These are phyloP conservation scores for Mycetomoellerius zeteki DNA, from an alignment of 1,140 invertebrate genomes.

Conservation along the genomic window DNA sequence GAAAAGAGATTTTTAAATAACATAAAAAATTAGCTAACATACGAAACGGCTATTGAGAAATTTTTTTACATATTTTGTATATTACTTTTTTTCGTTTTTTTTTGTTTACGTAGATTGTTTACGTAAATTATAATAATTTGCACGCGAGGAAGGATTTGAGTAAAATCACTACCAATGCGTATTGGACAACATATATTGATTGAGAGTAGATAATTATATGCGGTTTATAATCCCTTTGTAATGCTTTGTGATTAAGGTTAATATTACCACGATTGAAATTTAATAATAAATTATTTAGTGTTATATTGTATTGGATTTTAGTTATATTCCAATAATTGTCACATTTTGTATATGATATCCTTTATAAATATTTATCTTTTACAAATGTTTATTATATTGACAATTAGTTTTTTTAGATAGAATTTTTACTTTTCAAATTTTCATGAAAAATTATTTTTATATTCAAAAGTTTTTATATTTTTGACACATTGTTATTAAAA, in stretches of 20 bases:
- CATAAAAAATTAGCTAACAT: too few relatives aligned
- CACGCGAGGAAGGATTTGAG: not conserved
- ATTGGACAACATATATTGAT: slow-evolving; percentile 37
- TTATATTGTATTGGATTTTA: not conserved
- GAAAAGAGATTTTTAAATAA: not conserved
- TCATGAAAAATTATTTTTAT: not conserved
- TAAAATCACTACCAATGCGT: not conserved
- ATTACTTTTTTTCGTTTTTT: too few relatives aligned
- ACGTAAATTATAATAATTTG: not conserved
- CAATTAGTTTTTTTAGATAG: not conserved
- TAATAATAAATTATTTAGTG: slow-evolving; percentile 46
- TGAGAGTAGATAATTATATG: slow-evolving; percentile 47
- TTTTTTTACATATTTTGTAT: not conserved
- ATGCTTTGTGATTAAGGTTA: slow-evolving; percentile 52
- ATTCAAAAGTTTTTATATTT: not conserved
- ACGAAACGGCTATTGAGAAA: not conserved
- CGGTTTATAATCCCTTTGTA: slow-evolving; percentile 60
- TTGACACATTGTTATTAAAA: not conserved
- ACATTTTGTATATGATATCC: not conserved
- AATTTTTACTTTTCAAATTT: not conserved
- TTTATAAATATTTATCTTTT: not conserved
- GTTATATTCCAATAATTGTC: slow-evolving; percentile 37
- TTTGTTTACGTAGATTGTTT: not conserved
- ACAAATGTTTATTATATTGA: not conserved
- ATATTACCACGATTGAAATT: slow-evolving; percentile 57